Base-by-base conservation (phyloP, 1,140 invertebrate genomes). In the Nymphalis io region DNA sequence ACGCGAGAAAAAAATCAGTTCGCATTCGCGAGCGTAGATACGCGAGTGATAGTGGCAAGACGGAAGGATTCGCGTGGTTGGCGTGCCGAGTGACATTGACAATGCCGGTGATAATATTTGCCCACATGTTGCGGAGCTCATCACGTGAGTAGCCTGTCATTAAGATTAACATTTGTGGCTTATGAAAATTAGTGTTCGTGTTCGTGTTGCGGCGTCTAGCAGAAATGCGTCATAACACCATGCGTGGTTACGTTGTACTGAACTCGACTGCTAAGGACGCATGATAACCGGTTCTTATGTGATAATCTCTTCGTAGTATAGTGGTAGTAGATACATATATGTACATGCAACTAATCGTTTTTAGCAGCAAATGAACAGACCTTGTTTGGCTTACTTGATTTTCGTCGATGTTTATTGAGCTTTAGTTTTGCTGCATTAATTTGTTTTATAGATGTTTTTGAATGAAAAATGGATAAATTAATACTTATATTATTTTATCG, bases 21-120 rank as follows among this genome's bases (percentile, higher is more conserved):
- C 81, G 89, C 87, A 90, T 90, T 91, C 88, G 89, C 87, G 82
- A 87, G 84, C 83, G 87, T 90, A 90, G 89, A 90, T 90, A 89
- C 86, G 85, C 81, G 86, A 91, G 88, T 90, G 90, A 92, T 92
- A 88, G 88, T 85, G 84, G 79, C 77, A 85, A 84, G 82, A 79
- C 85, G 82, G 85, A 84, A 87, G 83, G 83, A 81, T 79, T 79
- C 69, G 72, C 67, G 75, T 76, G 75, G 75, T 59, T 60, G 74
- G 79, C 85, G 85, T 79, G 80, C 20, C 23, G 73, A 78, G 75
- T 64, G 65, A 63, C 75, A 78, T 76, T 75, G 69, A 71, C 68
- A 70, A 11, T 66, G 59, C 21, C 68, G 42, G 68, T 55, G 55
- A 48, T 33, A 33, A 33, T 60, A 65, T 21, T 58, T 42, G 55